Conservation (phyloP, 2,797 vertebrate genomes). For the Spinibarbus caldwelli region DNA sequence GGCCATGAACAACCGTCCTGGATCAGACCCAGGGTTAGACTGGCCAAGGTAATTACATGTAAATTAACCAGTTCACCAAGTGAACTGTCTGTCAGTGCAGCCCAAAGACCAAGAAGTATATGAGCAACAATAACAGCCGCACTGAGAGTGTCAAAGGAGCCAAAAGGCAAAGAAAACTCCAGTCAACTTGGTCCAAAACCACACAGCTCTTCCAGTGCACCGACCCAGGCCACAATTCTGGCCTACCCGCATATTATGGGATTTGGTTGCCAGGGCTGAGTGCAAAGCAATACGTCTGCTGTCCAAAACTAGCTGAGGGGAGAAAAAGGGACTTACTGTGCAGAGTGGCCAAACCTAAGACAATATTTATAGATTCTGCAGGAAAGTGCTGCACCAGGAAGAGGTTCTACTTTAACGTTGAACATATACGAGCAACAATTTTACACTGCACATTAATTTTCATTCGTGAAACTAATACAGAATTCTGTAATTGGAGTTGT, state of each 20-base stretch:
- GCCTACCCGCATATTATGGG: constrained; percentile 20
- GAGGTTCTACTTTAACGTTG: neutral
- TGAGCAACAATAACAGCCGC: constrained; percentile 62
- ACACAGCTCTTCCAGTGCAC: constrained; percentile 9
- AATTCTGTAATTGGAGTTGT: too few relatives aligned
- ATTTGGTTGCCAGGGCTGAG: constrained; percentile 27
- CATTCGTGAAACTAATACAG: neutral
- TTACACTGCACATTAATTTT: neutral
- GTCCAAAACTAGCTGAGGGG: constrained; percentile 44
- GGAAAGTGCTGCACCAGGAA: neutral
- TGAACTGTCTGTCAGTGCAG: constrained; percentile 51
- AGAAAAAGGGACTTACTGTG: constrained; percentile 32
- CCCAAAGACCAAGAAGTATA: constrained; percentile 59
- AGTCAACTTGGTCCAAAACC: constrained; percentile 50
- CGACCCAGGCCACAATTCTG: neutral
- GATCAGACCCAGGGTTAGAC: constrained; percentile 6
- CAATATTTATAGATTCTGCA: constrained; percentile 31
- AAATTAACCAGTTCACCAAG: constrained; percentile 56
- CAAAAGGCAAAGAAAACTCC: constrained; percentile 48
- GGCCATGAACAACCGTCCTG: neutral
- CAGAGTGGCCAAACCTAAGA: constrained; percentile 28
- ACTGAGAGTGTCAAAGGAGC: constrained; percentile 53
- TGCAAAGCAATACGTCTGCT: constrained; percentile 26
- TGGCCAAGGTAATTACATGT: constrained; percentile 45
- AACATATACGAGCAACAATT: neutral